phyloP scores from a whole-genome alignment of 2,888 invertebrate genomes.

The Parnassius apollo region DNA sequence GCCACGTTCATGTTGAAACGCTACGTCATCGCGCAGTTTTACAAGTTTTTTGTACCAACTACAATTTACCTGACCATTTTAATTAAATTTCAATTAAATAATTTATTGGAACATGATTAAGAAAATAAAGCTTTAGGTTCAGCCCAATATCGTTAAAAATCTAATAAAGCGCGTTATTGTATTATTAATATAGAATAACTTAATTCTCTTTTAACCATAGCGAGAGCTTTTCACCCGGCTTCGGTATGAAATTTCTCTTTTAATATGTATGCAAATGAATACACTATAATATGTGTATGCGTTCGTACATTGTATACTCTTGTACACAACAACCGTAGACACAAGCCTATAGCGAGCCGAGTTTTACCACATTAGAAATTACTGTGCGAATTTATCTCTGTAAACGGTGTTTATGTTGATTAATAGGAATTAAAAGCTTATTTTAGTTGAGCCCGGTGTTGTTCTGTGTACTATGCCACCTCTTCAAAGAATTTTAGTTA shows the following conservation, averaged over 20 bases:
- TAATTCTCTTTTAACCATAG: too few species aligned
- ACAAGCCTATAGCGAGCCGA: slow-evolving; percentile 9
- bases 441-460: slow-evolving; percentile 12
- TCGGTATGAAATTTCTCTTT: slow-evolving; percentile 15
- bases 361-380: slow-evolving; percentile 25
- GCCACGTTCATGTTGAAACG: too few species aligned
- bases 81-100: too few species aligned
- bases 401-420: slow-evolving; percentile 24
- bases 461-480: slow-evolving; percentile 8
- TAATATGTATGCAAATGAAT: slow-evolving; percentile 25
- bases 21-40: too few species aligned
- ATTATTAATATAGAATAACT: too few species aligned
- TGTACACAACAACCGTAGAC: slow-evolving; percentile 8
- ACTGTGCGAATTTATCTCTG: slow-evolving; percentile 24
- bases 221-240: background rate
- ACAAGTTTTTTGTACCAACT: too few species aligned
- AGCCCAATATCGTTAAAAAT: background rate
- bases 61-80: too few species aligned
- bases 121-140: too few species aligned
- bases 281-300: slow-evolving; percentile 1
- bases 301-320: background rate
- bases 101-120: too few species aligned
- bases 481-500: slow-evolving; percentile 15
- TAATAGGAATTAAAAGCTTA: slow-evolving; percentile 26
- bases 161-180: background rate